These are phyloP conservation scores for Mythimna impura DNA, from an alignment of 2,888 invertebrate species.

Conservation along the genomic window DNA sequence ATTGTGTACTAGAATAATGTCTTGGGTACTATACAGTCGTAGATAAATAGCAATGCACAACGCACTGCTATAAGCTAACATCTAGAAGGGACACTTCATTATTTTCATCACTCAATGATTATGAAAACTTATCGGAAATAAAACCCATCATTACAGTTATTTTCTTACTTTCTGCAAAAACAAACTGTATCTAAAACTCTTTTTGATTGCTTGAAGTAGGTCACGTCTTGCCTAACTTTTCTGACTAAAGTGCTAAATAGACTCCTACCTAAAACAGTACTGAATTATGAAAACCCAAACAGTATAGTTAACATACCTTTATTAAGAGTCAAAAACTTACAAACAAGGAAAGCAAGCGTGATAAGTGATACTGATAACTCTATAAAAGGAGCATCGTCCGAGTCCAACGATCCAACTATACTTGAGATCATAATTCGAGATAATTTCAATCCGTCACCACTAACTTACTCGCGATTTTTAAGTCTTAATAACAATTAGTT, in stretches of 20 bases:
- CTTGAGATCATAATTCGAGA: not conserved
- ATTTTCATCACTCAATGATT: not conserved
- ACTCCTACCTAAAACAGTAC: conserved; percentile 10
- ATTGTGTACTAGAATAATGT: conserved; percentile 61
- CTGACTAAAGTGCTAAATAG: conserved; percentile 24
- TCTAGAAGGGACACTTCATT: conserved; percentile 53
- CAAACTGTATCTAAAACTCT: not conserved
- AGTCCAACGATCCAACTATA: conserved; percentile 2
- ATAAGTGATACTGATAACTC: conserved; percentile 23
- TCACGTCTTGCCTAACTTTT: not conserved
- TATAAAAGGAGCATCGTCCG: conserved; percentile 1
- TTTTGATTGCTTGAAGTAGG: not conserved
- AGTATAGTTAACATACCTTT: conserved; percentile 24
- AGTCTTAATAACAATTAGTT: not conserved
- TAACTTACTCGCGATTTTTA: too few species aligned
- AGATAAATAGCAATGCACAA: conserved; percentile 59
- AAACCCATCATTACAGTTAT: not conserved
- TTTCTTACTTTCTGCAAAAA: not conserved
- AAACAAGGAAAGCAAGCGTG: conserved; percentile 14
- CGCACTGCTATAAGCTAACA: conserved; percentile 46
- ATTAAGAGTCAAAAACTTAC: conserved; percentile 11
- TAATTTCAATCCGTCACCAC: not conserved
- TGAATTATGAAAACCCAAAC: conserved; percentile 20
- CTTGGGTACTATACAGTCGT: conserved; percentile 50
- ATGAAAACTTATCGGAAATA: not conserved